Conservation (phyloP, 2,888 invertebrate genomes). For the Nemoura dubitans region DNA sequence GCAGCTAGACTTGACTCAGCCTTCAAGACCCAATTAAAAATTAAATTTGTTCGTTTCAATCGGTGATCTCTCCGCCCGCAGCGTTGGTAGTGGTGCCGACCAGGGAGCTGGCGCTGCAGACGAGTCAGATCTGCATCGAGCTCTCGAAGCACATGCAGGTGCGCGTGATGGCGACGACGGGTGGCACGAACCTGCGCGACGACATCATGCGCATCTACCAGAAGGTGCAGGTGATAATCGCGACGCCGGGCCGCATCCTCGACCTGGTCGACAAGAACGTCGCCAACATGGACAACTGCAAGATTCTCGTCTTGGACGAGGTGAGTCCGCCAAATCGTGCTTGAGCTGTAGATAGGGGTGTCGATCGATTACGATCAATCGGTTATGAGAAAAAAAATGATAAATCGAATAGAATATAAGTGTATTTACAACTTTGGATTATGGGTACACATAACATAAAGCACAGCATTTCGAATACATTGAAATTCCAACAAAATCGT, state of each 20-base stretch:
- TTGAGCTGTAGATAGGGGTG: too few relatives aligned
- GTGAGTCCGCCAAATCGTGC: constrained; percentile 55
- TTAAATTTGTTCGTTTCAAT: too few relatives aligned
- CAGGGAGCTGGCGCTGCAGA: constrained; percentile 96
- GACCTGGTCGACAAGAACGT: constrained; percentile 97
- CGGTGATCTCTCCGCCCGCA: too few relatives aligned
- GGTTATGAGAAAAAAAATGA: too few relatives aligned
- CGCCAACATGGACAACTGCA: constrained; percentile 94
- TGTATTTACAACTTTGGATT: too few relatives aligned
- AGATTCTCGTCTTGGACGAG: constrained; percentile 97
- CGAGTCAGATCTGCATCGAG: constrained; percentile 99
- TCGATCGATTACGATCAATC: too few relatives aligned
- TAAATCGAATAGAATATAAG: too few relatives aligned
- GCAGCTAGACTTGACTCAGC: too few relatives aligned
- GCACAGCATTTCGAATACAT: too few relatives aligned
- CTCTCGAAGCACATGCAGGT: constrained; percentile 96
- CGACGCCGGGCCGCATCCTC: constrained; percentile 98
- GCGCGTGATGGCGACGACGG: constrained; percentile 99
- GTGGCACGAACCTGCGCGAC: constrained; percentile 96
- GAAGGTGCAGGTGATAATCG: constrained; percentile 98
- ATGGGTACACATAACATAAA: too few relatives aligned
- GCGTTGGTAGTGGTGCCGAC: constrained; percentile 98
- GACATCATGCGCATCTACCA: constrained; percentile 99
- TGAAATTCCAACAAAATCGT: too few relatives aligned
- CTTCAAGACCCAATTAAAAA: too few relatives aligned